Evolutionary conservation across 2,797 vertebrate species (phyloP), one percentile per base, ranked within the genome.

Genomic region (Oreochromis grahami): DNA sequence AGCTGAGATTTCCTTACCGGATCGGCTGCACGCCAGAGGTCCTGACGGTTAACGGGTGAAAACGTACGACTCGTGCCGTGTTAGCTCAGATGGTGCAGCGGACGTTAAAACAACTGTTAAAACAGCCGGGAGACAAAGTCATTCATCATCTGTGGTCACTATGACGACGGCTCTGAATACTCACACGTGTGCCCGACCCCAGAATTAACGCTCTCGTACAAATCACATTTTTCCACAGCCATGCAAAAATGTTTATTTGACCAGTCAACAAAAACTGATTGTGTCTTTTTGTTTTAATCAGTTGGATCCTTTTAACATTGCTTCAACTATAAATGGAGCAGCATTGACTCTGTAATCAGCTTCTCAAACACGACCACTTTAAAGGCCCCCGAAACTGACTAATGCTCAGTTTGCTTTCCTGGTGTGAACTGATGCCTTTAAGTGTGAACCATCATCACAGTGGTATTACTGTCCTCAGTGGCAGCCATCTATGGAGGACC

Each of bases 21-120:
- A 12, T 78, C 86, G 90, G 89, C 92, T 34, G 76, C 24, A 21
- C 26, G 88, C 90, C 88, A 21, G 58, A 78, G 86, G 55, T 55
- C 45, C 58, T 14, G 74, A 74, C 12, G 11, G 82, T 86, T 83
- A 56, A 78, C 4, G 77, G 86, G 76, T 83, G 68, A 45, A 90
- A 91, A 85, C 36, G 5, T 76, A 38, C 3, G 15, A 80, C 84
- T 89, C 36, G 68, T 86, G 86, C 58, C 34, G 7, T 60, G 50
- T 83, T 45, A 26, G 38, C 60, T 74, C 58, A 4, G 56, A 76
- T 41, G n/a, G 60, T 63, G 68, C 21, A 48, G 45, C 74, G 51
- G 36, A 4, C 15, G 19, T 88, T 91, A 85, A 93, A 94, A 89
- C 88, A 94, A 93, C 86, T 91, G 90, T 93, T 93, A 86, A 94